Percentiles rank a stretch among this genome's conserved stretches.
phyloP scores from a whole-genome alignment of 2,113 vertebrate genomes.

The Rostratula benghalensis region DNA sequence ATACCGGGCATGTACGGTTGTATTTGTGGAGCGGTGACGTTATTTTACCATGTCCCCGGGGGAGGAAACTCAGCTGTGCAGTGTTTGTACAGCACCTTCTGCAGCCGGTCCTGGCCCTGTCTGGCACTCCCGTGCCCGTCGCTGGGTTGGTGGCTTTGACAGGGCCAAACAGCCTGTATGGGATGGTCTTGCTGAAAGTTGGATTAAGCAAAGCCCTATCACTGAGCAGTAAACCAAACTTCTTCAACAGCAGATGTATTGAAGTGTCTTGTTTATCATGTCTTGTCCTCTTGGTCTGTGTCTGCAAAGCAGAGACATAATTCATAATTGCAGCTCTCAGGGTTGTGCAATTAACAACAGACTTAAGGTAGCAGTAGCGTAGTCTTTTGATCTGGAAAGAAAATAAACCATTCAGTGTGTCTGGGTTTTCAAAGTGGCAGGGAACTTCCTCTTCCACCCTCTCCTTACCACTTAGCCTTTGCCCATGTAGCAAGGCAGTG shows the following conservation, averaged over 20 bases:
- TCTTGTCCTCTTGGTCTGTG: background rate
- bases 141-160: background rate
- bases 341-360: background rate
- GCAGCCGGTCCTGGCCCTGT: background rate
- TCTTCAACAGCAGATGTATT: background rate
- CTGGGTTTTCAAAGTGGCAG: background rate
- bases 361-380: background rate
- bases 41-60: background rate
- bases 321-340: background rate
- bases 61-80: background rate
- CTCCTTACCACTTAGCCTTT: background rate
- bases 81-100: constrained; percentile 1
- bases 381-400: constrained; percentile 12
- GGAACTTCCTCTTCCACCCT: background rate
- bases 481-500: background rate
- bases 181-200: background rate
- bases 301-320: background rate
- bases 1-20: background rate
- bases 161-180: background rate
- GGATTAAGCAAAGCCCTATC: background rate
- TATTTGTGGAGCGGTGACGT: constrained; percentile 10
- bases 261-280: background rate
- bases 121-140: background rate
- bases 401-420: background rate
- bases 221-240: background rate